phyloP scores from a whole-genome alignment of 1,140 invertebrate species.

The Drosophila kohkoa region DNA sequence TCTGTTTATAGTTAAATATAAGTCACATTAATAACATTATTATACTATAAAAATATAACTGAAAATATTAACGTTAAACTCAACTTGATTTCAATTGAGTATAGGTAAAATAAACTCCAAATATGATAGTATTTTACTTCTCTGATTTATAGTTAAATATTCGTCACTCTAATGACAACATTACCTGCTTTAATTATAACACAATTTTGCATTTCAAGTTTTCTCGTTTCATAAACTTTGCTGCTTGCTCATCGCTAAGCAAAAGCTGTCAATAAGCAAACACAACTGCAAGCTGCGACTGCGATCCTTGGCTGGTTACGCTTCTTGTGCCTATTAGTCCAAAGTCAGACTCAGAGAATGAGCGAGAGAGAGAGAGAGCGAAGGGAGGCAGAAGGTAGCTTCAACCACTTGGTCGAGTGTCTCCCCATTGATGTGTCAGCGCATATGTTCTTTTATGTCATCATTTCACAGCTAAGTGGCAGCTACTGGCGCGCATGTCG shows the following conservation, averaged over 20 bases:
- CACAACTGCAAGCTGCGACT: conserved; percentile 33
- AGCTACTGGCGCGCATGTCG: conserved; percentile 28
- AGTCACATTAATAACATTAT: too few species aligned
- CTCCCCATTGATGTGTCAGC: conserved; percentile 79
- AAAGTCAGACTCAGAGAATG: conserved; percentile 10
- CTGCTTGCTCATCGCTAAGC: conserved; percentile 28
- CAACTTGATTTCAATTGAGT: too few species aligned
- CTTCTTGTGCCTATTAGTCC: conserved; percentile 75
- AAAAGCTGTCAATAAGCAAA: conserved; percentile 75
- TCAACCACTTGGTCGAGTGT: conserved; percentile 39
- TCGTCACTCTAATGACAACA: too few species aligned
- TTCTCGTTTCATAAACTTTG: too few species aligned
- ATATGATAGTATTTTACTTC: too few species aligned
- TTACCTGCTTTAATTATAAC: too few species aligned
- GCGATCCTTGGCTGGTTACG: conserved; percentile 40
- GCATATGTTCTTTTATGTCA: conserved; percentile 83
- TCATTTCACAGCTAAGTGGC: conserved; percentile 84
- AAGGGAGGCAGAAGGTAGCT: not conserved
- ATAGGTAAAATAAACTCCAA: too few species aligned
- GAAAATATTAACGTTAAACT: too few species aligned
- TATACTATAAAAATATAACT: too few species aligned
- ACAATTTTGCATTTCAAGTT: too few species aligned
- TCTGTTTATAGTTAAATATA: too few species aligned
- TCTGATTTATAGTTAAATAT: too few species aligned
- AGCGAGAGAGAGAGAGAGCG: not conserved